Conservation (phyloP, 2,888 invertebrate genomes). For the Adela reaumurella region DNA sequence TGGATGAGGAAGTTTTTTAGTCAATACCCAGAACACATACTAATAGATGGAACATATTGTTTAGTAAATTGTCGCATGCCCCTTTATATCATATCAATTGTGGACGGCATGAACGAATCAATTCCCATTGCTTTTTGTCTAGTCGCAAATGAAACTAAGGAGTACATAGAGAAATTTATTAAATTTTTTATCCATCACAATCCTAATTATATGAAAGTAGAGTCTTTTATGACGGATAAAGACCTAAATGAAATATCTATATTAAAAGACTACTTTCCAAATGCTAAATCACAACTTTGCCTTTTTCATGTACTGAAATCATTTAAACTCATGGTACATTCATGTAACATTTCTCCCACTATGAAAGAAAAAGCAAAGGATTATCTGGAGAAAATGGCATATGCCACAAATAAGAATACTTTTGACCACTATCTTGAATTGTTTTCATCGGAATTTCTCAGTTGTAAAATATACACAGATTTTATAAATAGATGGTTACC, state of each 20-base stretch:
- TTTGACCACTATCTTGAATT: background rate
- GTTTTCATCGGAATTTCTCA: background rate
- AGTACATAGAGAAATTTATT: background rate
- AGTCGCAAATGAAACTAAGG: background rate
- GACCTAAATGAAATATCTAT: constrained; percentile 2
- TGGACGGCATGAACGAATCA: constrained; percentile 2
- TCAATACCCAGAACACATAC: constrained; percentile 1
- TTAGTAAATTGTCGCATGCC: constrained; percentile 1
- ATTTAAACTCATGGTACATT: background rate
- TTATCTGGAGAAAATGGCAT: constrained; percentile 1
- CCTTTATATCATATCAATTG: background rate
- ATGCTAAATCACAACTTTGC: constrained; percentile 1
- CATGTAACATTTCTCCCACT: background rate
- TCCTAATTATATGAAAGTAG: background rate
- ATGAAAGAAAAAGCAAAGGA: background rate
- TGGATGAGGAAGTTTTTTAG: constrained; percentile 2
- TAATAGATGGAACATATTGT: constrained; percentile 1
- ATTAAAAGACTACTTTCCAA: background rate
- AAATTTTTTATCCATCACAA: constrained; percentile 1
- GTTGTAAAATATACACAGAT: background rate
- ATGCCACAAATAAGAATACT: background rate
- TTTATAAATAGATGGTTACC: constrained; percentile 1
- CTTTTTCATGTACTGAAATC: constrained; percentile 3
- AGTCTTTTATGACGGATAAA: constrained; percentile 3
- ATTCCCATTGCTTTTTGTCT: constrained; percentile 2